Percentiles rank a stretch among this genome's conserved stretches.
These are phyloP conservation scores for Austrofundulus limnaeus DNA, from an alignment of 2,113 vertebrate species.

Conservation along the genomic window DNA sequence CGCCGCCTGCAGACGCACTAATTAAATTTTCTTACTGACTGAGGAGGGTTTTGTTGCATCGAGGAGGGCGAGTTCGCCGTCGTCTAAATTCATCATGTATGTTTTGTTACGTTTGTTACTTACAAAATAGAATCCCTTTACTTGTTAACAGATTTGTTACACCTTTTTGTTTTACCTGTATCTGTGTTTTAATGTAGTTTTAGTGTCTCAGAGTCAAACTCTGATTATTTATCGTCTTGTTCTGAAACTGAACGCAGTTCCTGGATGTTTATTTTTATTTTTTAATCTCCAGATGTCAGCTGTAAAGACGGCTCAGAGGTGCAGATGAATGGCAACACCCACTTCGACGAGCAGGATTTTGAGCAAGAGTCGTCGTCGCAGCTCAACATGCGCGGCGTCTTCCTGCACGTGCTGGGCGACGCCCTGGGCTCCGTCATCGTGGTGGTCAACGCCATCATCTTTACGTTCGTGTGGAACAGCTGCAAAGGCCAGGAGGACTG, in stretches of 20 bases:
- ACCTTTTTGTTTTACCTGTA: neutral
- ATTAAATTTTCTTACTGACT: conserved; percentile 19
- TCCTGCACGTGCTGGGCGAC: conserved; percentile 96
- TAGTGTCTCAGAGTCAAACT: conserved; percentile 24
- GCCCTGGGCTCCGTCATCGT: conserved; percentile 97
- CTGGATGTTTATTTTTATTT: too few species aligned
- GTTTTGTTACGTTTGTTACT: too few species aligned
- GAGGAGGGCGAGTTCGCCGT: neutral
- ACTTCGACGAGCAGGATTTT: conserved; percentile 79
- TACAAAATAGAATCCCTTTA: neutral
- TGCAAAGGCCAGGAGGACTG: conserved; percentile 80
- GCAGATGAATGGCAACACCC: conserved; percentile 87
- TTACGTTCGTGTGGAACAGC: conserved; percentile 88
- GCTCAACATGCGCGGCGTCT: conserved; percentile 98
- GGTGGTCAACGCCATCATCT: conserved; percentile 90
- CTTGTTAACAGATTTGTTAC: neutral
- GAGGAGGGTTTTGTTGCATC: neutral
- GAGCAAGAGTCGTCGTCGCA: conserved; percentile 80
- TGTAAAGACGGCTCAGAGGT: conserved; percentile 78
- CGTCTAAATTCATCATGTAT: too few species aligned
- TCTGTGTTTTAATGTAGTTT: neutral
- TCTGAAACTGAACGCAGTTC: conserved; percentile 1
- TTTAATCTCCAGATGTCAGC: conserved; percentile 71
- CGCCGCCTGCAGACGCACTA: neutral
- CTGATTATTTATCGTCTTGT: neutral